Evolutionary conservation across 2,888 invertebrate genomes (phyloP), one percentile per base, ranked within the genome.

Genomic region (Polylopha cassiicola): DNA sequence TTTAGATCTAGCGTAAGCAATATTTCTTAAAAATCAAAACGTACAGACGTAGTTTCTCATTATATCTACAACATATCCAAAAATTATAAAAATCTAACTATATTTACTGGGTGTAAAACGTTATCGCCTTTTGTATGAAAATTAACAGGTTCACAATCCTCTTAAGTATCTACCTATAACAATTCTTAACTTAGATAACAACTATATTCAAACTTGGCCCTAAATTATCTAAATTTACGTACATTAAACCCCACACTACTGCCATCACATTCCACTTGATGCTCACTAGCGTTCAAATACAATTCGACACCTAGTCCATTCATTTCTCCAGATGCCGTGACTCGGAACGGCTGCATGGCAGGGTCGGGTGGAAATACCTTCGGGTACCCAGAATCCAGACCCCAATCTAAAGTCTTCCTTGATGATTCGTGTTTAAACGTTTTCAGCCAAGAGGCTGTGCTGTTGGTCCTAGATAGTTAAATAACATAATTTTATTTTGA

Each of bases 391-490:
- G 44, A 46, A 39, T 84, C 80, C 0, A 81, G 50, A 3, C 63
- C 66, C 86, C 86, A 86, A 14, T 72, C 41, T 1, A 77, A 52
- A 1, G 51, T 17, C 3, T 53, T 45, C 1, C 62, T 53, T 3
- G 56, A 31, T 0, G 63, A 58, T 0, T 61, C 45, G 0, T 48
- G 32, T 43, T 70, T 64, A 39, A 78, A 76, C 1, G 66, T 61
- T 21, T 58, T 62, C 13, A 77, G 79, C 84, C 82, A 81, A 4
- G 63, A 46, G 24, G 69, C 38, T 0, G 81, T 81, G 1, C 60
- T 57, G 38, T 84, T 85, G 4, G 70, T 71, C 73, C 85, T 85
- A n/a, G n/a, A n/a, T n/a, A n/a, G n/a, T n/a, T n/a, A n/a, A n/a
- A n/a, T n/a, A n/a, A n/a, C n/a, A n/a, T n/a, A n/a, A n/a, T n/a